phyloP scores from a whole-genome alignment of 30 jellyfish, hydroid and myxozoan species.

The Pseudorhiza aurosa region DNA sequence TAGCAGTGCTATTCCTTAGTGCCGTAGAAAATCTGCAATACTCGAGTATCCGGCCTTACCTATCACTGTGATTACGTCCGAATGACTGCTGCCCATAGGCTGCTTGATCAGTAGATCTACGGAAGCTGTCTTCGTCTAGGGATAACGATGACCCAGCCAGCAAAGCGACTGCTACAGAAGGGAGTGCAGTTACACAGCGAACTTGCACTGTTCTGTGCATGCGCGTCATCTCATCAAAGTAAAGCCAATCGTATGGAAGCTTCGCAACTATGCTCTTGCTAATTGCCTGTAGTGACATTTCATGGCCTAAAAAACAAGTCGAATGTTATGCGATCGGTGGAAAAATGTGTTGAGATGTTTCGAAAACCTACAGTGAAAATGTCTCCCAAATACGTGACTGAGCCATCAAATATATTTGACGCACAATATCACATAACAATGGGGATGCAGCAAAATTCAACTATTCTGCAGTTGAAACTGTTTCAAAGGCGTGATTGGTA shows the following conservation, averaged over 20 bases:
- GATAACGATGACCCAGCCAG: constrained; percentile 86
- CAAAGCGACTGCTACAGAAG: constrained; percentile 84
- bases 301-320: constrained; percentile 1
- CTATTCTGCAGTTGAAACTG: no score
- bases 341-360: no score
- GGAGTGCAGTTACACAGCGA: constrained; percentile 76
- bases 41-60: no score
- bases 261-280: constrained; percentile 55
- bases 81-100: background rate
- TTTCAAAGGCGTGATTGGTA: no score
- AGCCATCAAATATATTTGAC: no score
- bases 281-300: constrained; percentile 9
- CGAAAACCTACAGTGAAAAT: no score
- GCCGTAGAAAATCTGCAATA: no score
- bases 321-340: no score
- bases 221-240: constrained; percentile 89
- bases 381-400: no score
- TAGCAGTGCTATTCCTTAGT: no score
- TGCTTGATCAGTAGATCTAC: constrained; percentile 44
- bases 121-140: constrained; percentile 65
- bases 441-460: no score
- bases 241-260: constrained; percentile 88
- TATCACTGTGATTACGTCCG: constrained; percentile 74
- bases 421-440: no score
- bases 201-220: constrained; percentile 86